phyloP scores from a whole-genome alignment of 35 echinoderm and acorn worm species.

The Apostichopus californicus region DNA sequence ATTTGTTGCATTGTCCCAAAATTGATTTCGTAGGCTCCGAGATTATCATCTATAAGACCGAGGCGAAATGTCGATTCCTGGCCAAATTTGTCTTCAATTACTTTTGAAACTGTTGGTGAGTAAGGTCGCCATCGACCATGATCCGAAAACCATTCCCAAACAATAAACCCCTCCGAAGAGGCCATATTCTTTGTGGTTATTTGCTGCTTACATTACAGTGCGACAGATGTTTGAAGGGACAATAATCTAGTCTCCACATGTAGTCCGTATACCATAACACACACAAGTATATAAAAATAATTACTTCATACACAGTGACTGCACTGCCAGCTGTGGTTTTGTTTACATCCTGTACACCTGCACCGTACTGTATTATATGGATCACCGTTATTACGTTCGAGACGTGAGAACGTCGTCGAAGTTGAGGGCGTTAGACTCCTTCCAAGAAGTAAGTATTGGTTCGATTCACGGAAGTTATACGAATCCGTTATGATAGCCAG shows the following conservation, averaged over 20 bases:
- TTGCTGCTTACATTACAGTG: not conserved
- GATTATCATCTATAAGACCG: constrained; percentile 58
- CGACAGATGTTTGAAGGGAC: not conserved
- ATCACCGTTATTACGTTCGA: too few species aligned
- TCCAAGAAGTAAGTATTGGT: too few species aligned
- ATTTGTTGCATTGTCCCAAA: constrained; percentile 69
- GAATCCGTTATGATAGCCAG: too few species aligned
- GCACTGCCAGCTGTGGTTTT: too few species aligned
- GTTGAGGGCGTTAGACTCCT: too few species aligned
- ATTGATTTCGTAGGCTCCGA: constrained; percentile 77
- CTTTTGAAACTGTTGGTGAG: constrained; percentile 59
- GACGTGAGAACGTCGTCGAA: too few species aligned
- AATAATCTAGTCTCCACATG: not conserved
- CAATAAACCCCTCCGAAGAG: constrained; percentile 56
- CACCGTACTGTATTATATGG: too few species aligned
- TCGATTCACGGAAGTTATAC: too few species aligned
- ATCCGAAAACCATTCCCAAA: constrained; percentile 96
- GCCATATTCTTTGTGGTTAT: not conserved
- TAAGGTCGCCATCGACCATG: constrained; percentile 91
- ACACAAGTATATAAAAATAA: too few species aligned
- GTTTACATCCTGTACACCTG: too few species aligned
- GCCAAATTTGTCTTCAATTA: constrained; percentile 71
- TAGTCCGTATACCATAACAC: too few species aligned
- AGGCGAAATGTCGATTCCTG: constrained; percentile 37
- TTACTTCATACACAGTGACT: too few species aligned